Base-by-base conservation (phyloP, 2,888 invertebrate genomes). In the Pandemis heparana region DNA sequence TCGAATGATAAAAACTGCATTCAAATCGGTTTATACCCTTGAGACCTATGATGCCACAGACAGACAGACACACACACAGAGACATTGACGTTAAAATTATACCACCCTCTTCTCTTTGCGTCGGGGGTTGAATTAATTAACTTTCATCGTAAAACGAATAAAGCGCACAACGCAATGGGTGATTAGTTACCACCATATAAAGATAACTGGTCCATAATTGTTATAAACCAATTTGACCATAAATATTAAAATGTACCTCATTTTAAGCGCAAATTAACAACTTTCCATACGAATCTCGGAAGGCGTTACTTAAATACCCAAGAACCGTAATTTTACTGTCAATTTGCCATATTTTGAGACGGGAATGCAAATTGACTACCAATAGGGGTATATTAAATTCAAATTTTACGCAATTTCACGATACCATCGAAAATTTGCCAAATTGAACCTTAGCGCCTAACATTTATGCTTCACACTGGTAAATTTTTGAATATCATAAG, bases 321-420 rank as follows among this genome's bases (percentile, higher is more conserved):
- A 10, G 6, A 64, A 59, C 48, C n/a, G 48, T 32, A 73, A 73
- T 73, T 73, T 69, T 23, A 59, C 59, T 73, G 68, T 73, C 73
- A 73, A 73, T 73, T 73, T 73, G 68, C 73, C 73, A 69, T 73
- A 73, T 73, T 73, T 23, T 73, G 41, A 69, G 68, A 63, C 68
- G 48, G 6, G 73, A 73, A 73, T 69, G 63, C 63, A 69, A 73
- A 73, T 69, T 48, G 59, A 41, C 63, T 59, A 53, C 59, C 73
- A 63, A 73, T 73, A 64, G 39, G 59, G 43, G 62, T 62, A n/a
- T 60, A 73, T 73, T 73, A 73, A 64, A 73, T 73, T 69, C 68
- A 73, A 73, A 73, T 73, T 73, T 69, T n/a, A 64, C 48, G 46
- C 64, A 56, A 69, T 68, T 68, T 59, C 32, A 39, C 10, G 48